Conservation (phyloP, 2,797 vertebrate species). For the Buceros bicornis region DNA sequence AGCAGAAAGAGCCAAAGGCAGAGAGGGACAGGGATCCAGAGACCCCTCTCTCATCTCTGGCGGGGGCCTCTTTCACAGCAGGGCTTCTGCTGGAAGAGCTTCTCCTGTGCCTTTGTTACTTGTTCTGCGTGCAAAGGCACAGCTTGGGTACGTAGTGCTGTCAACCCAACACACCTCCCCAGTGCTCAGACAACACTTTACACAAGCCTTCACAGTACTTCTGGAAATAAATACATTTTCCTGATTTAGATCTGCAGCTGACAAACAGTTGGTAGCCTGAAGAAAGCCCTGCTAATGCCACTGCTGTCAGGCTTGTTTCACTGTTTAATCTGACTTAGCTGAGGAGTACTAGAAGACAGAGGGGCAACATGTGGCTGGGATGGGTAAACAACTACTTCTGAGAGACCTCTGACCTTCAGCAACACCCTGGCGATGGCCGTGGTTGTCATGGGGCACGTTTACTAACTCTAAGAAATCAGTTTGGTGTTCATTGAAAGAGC, state of each 20-base stretch:
- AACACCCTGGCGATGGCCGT: not conserved
- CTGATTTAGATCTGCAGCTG: not conserved
- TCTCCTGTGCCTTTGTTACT: not conserved
- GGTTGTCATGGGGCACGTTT: not conserved
- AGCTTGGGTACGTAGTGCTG: not conserved
- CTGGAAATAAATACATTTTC: not conserved
- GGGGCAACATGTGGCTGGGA: not conserved
- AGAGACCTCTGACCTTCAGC: not conserved
- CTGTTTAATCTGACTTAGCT: not conserved
- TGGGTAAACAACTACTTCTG: not conserved
- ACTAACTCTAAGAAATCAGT: not conserved
- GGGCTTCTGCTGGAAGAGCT: not conserved
- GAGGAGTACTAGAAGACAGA: not conserved
- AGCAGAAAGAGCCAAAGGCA: not conserved
- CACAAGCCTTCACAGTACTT: not conserved
- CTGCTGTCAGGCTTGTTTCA: not conserved
- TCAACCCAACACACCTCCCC: not conserved
- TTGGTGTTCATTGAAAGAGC: not conserved
- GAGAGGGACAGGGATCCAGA: not conserved
- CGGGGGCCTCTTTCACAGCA: not conserved
- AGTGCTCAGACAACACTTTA: not conserved
- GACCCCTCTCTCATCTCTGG: not conserved
- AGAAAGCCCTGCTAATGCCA: not conserved
- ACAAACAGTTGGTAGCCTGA: not conserved
- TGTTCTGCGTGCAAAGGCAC: not conserved